Conservation (phyloP, 1,140 invertebrate species). For the Hylyphantes graminicola region DNA sequence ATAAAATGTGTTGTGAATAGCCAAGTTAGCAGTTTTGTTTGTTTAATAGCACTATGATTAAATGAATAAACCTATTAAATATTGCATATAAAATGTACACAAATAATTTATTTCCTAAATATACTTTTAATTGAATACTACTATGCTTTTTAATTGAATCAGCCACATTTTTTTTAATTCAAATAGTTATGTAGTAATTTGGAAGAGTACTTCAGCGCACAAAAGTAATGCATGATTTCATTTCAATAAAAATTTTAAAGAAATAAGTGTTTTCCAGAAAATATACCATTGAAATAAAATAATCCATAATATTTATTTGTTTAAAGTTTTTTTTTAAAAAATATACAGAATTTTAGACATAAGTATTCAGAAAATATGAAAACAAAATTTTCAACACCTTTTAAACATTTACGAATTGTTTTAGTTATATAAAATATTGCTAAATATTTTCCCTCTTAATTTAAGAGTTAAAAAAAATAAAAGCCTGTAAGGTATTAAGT, state of each 20-base stretch:
- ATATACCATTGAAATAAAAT: no score
- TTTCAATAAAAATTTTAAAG: no score
- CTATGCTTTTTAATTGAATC: neutral
- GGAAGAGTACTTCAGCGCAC: neutral
- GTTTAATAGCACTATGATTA: constrained; percentile 1
- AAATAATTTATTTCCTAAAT: constrained; percentile 12
- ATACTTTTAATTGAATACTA: neutral
- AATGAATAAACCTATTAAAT: neutral
- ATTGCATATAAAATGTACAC: neutral
- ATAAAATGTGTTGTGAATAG: constrained; percentile 7
- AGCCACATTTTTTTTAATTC: neutral
- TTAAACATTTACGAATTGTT: neutral
- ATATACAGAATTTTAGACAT: no score
- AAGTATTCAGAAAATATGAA: neutral
- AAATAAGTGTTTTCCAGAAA: no score
- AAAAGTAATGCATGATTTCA: no score
- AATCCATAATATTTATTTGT: no score
- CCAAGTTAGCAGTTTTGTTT: constrained; percentile 13
- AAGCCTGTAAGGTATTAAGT: neutral
- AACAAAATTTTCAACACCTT: neutral
- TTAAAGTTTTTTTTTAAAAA: no score
- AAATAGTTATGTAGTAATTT: neutral
- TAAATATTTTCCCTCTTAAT: neutral
- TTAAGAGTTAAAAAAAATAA: neutral
- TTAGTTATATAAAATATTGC: neutral